phyloP scores from a whole-genome alignment of 2,888 invertebrate species.

The Melinopterus prodromus region DNA sequence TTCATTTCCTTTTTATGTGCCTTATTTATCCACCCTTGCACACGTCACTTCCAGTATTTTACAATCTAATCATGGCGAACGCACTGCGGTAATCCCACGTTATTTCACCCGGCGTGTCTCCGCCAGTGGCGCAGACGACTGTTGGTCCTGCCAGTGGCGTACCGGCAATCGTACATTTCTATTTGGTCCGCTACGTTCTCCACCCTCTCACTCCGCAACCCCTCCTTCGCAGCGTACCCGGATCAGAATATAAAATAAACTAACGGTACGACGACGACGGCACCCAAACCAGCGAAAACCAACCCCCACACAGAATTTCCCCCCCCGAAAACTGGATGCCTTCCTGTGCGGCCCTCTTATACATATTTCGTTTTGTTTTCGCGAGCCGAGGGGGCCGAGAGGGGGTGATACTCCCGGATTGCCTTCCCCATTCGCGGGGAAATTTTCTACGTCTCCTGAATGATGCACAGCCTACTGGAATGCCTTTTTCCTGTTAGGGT shows the following conservation, averaged over 20 bases:
- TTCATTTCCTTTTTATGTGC: slow-evolving; percentile 63
- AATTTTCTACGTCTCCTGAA: slow-evolving; percentile 4
- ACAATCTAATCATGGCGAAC: slow-evolving; percentile 66
- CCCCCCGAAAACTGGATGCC: slow-evolving; percentile 25
- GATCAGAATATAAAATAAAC: slow-evolving; percentile 62
- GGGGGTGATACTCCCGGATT: neutral
- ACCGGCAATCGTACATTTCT: slow-evolving; percentile 10
- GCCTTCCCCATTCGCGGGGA: slow-evolving; percentile 8
- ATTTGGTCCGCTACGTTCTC: slow-evolving; percentile 26
- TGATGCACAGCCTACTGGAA: neutral
- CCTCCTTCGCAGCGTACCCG: slow-evolving; percentile 53
- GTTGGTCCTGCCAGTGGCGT: slow-evolving; percentile 35
- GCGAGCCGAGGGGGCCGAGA: slow-evolving; percentile 4
- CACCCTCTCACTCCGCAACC: slow-evolving; percentile 49
- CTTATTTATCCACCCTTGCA: slow-evolving; percentile 64
- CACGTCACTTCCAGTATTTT: slow-evolving; percentile 65
- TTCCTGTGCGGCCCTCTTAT: slow-evolving; percentile 42
- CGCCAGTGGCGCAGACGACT: slow-evolving; percentile 47
- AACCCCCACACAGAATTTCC: slow-evolving; percentile 41
- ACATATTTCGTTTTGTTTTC: slow-evolving; percentile 58
- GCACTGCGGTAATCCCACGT: slow-evolving; percentile 63
- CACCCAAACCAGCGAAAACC: slow-evolving; percentile 10
- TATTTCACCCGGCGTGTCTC: slow-evolving; percentile 62
- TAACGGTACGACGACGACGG: slow-evolving; percentile 46
- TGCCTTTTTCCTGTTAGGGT: neutral